Base-by-base conservation (phyloP, 1,140 invertebrate genomes). In the Magallana gigas region DNA sequence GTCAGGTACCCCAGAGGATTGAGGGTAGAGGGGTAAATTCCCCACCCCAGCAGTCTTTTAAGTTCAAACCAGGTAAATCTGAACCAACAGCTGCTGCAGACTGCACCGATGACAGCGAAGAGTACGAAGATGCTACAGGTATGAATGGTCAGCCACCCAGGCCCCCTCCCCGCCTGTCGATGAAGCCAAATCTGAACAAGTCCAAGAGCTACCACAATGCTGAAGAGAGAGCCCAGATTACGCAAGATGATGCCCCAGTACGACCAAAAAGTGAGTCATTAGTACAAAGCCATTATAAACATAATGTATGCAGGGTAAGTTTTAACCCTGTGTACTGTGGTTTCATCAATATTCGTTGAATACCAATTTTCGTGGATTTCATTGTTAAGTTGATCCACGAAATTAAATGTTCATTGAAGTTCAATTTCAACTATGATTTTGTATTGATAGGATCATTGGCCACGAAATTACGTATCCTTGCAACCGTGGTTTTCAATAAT, bases 101-200 rank as follows among this genome's bases (percentile, higher is more conserved):
- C 12, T 57, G 36, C 68, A 18, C 81, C 8, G 58, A 59, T 64
- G 80, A 83, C 23, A 29, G 71, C 59, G 86, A 80, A 59, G 82
- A 84, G 11, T 87, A 87, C 84, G 86, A 87, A n/a, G 86, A 87
- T 87, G 86, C 86, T 14, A 87, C 82, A 4, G 29, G 8, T 29
- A 71, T 14, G 29, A 56, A 84, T 56, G 68, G 57, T 12, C 60
- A 68, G 7, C 86, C 86, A 7, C 64, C 83, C 2, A 14, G 71
- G 56, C 86, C 86, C 5, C 86, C 86, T n/a, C 58, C 58, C 4
- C 8, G 58, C 11, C 14, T 8, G 7, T 57, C 82, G 58, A 23
- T 16, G 6, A 62, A 29, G 23, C 23, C 68, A 23, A 36, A 48
- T 48, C 36, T 84, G 8, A 84, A 18, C 2, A 60, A 59, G 23